Conservation (phyloP, 1,140 invertebrate species). For the Stenopsyche tienmushanensis region DNA sequence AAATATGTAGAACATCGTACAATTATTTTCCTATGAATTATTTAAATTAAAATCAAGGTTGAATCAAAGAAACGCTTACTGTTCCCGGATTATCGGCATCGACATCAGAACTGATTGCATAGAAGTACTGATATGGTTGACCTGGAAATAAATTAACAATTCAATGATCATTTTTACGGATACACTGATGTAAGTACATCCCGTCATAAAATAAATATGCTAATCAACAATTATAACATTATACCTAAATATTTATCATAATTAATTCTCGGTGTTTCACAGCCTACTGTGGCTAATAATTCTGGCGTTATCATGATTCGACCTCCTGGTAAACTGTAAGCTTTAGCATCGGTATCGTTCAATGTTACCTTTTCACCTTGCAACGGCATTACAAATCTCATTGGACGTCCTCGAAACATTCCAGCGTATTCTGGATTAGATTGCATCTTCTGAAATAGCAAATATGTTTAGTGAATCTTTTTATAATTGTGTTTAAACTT, state of each 20-base stretch:
- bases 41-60: too few relatives aligned
- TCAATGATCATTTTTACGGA: constrained; percentile 3
- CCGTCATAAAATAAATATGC: neutral
- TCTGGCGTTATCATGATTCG: constrained; percentile 64
- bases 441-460: constrained; percentile 70
- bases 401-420: constrained; percentile 74
- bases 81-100: constrained; percentile 77
- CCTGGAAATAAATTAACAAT: constrained; percentile 45
- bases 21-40: too few relatives aligned
- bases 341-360: constrained; percentile 53
- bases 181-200: neutral
- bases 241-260: constrained; percentile 66
- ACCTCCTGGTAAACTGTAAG: constrained; percentile 51
- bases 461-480: too few relatives aligned
- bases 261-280: constrained; percentile 82
- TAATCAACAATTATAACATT: neutral
- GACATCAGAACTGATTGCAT: constrained; percentile 85
- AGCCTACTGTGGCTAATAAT: constrained; percentile 71
- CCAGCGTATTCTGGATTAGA: constrained; percentile 76
- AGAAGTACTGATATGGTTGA: constrained; percentile 79
- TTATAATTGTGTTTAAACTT: neutral
- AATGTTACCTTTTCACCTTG: constrained; percentile 54
- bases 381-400: constrained; percentile 71
- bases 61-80: too few relatives aligned
- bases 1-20: neutral